phyloP scores from a whole-genome alignment of 2,888 invertebrate genomes.

The Synanthedon formicaeformis region DNA sequence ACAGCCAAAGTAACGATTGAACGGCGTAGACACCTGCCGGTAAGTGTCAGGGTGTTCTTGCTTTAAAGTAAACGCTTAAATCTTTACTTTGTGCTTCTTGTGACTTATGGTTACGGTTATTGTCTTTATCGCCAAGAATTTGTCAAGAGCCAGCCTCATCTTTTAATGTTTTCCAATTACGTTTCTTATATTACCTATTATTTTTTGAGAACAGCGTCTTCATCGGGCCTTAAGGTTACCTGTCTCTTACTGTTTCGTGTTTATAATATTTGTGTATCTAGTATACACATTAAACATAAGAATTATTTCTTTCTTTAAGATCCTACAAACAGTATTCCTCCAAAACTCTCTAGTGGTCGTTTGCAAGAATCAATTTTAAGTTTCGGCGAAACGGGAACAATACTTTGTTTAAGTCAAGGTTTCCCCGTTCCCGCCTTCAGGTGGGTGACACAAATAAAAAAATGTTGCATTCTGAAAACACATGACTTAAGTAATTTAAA shows the following conservation, averaged over 20 bases:
- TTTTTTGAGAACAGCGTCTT: neutral
- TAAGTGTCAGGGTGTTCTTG: constrained; percentile 70
- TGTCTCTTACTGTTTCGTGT: neutral
- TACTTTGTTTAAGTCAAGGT: constrained; percentile 80
- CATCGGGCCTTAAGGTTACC: constrained; percentile 1
- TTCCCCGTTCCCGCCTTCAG: constrained; percentile 81
- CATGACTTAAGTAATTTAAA: no score
- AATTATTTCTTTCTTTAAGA: constrained; percentile 57
- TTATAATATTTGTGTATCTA: neutral
- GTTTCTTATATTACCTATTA: neutral
- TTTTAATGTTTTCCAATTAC: no score
- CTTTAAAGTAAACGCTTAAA: constrained; percentile 63
- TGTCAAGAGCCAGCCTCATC: no score
- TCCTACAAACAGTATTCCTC: constrained; percentile 76
- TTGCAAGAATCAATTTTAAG: constrained; percentile 60
- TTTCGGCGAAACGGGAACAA: constrained; percentile 41
- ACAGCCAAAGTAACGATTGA: constrained; percentile 68
- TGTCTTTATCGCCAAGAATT: constrained; percentile 8
- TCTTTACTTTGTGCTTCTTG: constrained; percentile 68
- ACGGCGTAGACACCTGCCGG: constrained; percentile 65
- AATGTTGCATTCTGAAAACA: neutral
- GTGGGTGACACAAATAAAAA: constrained; percentile 53
- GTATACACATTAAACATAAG: neutral
- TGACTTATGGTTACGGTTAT: constrained; percentile 40
- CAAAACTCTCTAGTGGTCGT: constrained; percentile 71